phyloP scores from a whole-genome alignment of 1,140 invertebrate genomes.

The Ruditapes philippinarum region DNA sequence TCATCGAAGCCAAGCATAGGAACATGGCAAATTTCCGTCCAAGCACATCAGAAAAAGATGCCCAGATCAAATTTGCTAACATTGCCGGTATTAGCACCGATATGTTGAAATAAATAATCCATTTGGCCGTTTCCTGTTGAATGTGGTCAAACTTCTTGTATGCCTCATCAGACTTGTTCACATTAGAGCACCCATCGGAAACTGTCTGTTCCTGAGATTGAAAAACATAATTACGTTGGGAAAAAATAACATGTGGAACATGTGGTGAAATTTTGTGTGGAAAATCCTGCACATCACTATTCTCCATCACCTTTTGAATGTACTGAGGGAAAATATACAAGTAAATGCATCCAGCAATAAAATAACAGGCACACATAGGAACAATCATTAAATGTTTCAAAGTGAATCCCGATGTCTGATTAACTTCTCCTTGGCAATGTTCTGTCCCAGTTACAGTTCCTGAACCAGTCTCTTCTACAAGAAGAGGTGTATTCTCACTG shows the following conservation, averaged over 20 bases:
- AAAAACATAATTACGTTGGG: too few relatives aligned
- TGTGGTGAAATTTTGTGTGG: neutral
- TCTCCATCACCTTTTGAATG: constrained; percentile 4
- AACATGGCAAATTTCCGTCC: constrained; percentile 34
- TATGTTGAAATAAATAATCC: constrained; percentile 35
- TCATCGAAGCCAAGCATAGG: neutral
- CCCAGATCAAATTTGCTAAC: constrained; percentile 47
- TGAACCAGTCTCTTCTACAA: neutral
- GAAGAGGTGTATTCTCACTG: neutral
- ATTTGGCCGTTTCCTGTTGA: constrained; percentile 38
- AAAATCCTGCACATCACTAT: neutral
- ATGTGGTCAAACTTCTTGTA: neutral
- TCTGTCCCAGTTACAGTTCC: neutral
- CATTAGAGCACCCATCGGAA: neutral
- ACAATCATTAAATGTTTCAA: neutral
- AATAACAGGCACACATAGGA: constrained; percentile 26
- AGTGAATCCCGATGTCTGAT: constrained; percentile 26
- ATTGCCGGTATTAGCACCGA: constrained; percentile 41
- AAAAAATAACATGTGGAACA: too few relatives aligned
- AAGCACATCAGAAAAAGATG: constrained; percentile 27
- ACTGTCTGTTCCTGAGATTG: neutral
- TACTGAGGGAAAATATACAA: constrained; percentile 36
- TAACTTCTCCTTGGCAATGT: neutral
- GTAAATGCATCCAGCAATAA: neutral
- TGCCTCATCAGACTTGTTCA: constrained; percentile 28